These are phyloP conservation scores for Corythornis leucogaster DNA, from an alignment of 2,797 vertebrate species.

Conservation along the genomic window DNA sequence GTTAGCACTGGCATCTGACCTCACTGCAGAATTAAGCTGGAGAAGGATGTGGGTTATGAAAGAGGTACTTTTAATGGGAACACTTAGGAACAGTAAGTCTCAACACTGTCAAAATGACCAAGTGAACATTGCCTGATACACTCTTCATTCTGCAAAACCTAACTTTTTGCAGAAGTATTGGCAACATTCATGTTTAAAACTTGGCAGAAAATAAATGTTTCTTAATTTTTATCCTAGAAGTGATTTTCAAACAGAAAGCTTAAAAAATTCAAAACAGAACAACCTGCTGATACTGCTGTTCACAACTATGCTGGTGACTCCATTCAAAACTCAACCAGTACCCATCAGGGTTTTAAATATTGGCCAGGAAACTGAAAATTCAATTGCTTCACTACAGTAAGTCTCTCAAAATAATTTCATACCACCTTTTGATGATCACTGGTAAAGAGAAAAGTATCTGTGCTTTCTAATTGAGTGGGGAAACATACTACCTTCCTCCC, in stretches of 20 bases:
- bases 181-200: background rate
- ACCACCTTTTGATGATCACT: background rate
- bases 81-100: background rate
- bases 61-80: constrained; percentile 14
- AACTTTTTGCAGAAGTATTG: background rate
- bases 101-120: background rate
- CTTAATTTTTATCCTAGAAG: constrained; percentile 4
- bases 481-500: background rate
- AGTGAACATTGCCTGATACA: background rate
- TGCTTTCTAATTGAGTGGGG: background rate
- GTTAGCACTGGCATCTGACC: background rate
- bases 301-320: background rate
- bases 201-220: constrained; percentile 6
- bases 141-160: background rate
- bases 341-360: background rate
- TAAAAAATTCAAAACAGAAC: background rate
- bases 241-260: constrained; percentile 5
- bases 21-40: background rate
- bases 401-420: background rate
- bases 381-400: background rate
- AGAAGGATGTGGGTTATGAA: background rate
- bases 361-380: background rate
- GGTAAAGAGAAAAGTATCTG: background rate
- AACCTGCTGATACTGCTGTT: background rate
- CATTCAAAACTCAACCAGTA: background rate